Conservation (phyloP, 2,113 vertebrate genomes). For the Sterna hirundo region DNA sequence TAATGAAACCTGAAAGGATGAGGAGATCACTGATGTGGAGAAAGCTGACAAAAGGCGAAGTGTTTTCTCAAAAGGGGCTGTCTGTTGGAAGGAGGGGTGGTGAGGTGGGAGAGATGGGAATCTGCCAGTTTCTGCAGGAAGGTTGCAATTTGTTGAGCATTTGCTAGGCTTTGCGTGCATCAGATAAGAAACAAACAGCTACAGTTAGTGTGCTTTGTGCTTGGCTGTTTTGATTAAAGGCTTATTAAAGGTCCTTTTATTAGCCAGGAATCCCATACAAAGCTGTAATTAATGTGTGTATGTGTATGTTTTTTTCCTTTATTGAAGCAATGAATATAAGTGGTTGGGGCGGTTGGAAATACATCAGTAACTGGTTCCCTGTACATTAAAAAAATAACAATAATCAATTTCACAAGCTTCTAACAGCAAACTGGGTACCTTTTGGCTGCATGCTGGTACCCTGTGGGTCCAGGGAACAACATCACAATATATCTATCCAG, state of each 20-base stretch:
- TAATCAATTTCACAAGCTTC: not conserved
- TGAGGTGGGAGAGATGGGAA: constrained; percentile 9
- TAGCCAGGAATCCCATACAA: not conserved
- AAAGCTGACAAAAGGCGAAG: not conserved
- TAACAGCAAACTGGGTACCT: not conserved
- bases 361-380: not conserved
- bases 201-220: constrained; percentile 5
- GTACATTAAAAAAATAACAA: not conserved
- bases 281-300: constrained; percentile 33
- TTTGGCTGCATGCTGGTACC: constrained; percentile 35
- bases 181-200: constrained; percentile 33
- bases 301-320: not conserved
- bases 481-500: not conserved
- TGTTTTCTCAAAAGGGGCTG: not conserved
- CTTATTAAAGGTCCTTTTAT: constrained; percentile 31
- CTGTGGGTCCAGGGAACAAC: not conserved
- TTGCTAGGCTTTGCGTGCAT: constrained; percentile 31
- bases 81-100: not conserved
- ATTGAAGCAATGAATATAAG: not conserved
- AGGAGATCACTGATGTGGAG: not conserved
- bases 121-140: constrained; percentile 21
- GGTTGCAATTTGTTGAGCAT: not conserved
- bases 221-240: constrained; percentile 33
- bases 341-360: not conserved
- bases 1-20: not conserved